Base-by-base conservation (phyloP, 2,888 invertebrate species). In the Perithous albicinctus region DNA sequence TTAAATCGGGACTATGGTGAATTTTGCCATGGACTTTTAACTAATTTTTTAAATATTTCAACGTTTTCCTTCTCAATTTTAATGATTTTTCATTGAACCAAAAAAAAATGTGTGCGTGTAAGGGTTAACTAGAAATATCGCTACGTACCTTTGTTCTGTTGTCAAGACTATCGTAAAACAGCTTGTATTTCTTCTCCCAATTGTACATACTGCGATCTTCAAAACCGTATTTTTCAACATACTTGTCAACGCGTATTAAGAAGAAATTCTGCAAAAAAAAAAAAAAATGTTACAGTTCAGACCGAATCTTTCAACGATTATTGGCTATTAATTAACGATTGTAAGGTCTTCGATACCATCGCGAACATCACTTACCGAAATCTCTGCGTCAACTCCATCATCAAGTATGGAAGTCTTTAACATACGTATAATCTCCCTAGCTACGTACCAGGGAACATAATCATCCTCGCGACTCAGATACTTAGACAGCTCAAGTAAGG, bases 371-470 rank as follows among this genome's bases (percentile, higher is more conserved):
- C 54, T 26, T 54, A 26, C 54, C 4, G 12, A 26, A 12, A 54
- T 26, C 54, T 12, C 1, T 12, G 26, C 54, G 12, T 54, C 26
- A 26, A n/a, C 12, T 12, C n/a, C 29, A 15, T 29, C 54, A 5
- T 56, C n/a, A 8, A 56, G 26, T 54, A 26, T n/a, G n/a, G 29
- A 5, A 29, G 1, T 15, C 6, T 5, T 56, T 15, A n/a, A 29
- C 12, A n/a, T 15, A 8, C 6, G 0, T 0, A 80, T 10, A 15
- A 48, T 32, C 18, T 41, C 15, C 38, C 29, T 59, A 41, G 95
- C 85, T 1, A 95, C 93, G 12, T 93, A 91, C 96, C 96, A 97
- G 0, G 96, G 96, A 10, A 95, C 93, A 84, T 95, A 95, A 43
- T 95, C 94, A 29, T 94, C 93, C 91, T 96, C 96, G 15, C 94